phyloP scores from a whole-genome alignment of 1,140 invertebrate species.

The Listronotus bonariensis region DNA sequence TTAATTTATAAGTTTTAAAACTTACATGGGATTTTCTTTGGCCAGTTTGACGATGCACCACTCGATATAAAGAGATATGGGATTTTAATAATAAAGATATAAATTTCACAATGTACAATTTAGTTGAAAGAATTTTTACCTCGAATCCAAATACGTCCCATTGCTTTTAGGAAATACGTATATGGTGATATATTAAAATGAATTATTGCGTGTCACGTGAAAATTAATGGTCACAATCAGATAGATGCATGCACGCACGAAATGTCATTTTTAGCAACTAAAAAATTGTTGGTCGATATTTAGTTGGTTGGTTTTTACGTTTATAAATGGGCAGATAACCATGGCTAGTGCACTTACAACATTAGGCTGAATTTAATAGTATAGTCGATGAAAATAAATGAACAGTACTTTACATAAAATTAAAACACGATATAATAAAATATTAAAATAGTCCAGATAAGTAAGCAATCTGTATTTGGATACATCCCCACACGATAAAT shows the following conservation, averaged over 20 bases:
- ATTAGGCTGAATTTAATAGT: not conserved
- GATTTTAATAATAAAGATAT: no score
- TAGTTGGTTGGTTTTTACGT: constrained; percentile 13
- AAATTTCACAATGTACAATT: no score
- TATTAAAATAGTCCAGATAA: no score
- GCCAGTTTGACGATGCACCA: no score
- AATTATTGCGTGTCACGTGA: constrained; percentile 26
- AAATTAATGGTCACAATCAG: constrained; percentile 34
- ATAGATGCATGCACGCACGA: constrained; percentile 30
- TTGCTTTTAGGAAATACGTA: not conserved
- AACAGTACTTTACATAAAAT: no score
- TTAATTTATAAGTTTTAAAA: no score
- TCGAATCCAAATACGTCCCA: not conserved
- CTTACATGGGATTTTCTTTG: no score
- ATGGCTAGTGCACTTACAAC: constrained; percentile 11
- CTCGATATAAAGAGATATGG: no score
- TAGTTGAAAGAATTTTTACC: not conserved
- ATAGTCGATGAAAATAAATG: no score
- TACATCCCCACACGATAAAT: no score
- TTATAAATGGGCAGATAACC: constrained; percentile 18
- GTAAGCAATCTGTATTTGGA: no score
- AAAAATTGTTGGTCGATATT: constrained; percentile 30
- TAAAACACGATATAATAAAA: no score
- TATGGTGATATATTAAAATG: constrained; percentile 25
- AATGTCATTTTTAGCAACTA: constrained; percentile 26